These are phyloP conservation scores for Bagarius yarrelli DNA, from an alignment of 2,113 vertebrate genomes.

Conservation along the genomic window DNA sequence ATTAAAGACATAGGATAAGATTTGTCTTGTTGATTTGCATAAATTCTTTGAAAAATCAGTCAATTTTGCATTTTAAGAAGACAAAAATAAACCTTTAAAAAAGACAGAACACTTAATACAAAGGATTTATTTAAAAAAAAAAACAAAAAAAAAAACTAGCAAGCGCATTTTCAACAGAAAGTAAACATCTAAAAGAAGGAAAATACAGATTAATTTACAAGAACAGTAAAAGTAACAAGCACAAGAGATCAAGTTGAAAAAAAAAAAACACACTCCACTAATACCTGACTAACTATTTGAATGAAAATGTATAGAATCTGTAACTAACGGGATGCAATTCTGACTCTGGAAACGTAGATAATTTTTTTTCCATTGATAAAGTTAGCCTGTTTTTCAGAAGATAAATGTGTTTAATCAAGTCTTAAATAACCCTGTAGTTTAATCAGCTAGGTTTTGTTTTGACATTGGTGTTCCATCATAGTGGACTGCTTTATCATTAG, in stretches of 20 bases:
- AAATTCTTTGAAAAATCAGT: not conserved
- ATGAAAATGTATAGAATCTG: not conserved
- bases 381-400: not conserved
- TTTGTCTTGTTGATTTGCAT: not conserved
- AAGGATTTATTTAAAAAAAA: constrained; percentile 42
- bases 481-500: not conserved
- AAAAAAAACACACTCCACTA: not conserved
- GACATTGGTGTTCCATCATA: not conserved
- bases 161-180: constrained; percentile 11
- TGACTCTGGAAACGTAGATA: not conserved
- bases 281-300: not conserved
- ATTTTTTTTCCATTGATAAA: not conserved
- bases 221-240: constrained; percentile 22
- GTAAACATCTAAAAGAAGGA: constrained; percentile 28
- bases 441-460: not conserved
- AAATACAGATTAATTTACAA: constrained; percentile 26
- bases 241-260: not conserved
- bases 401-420: not conserved
- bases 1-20: constrained; percentile 8
- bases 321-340: not conserved
- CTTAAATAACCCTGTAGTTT: not conserved
- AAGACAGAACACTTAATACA: constrained; percentile 26
- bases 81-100: not conserved
- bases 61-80: not conserved
- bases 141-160: not conserved